Base-by-base conservation (phyloP, 2,113 vertebrate species). In the Entomyzon cyanotis region DNA sequence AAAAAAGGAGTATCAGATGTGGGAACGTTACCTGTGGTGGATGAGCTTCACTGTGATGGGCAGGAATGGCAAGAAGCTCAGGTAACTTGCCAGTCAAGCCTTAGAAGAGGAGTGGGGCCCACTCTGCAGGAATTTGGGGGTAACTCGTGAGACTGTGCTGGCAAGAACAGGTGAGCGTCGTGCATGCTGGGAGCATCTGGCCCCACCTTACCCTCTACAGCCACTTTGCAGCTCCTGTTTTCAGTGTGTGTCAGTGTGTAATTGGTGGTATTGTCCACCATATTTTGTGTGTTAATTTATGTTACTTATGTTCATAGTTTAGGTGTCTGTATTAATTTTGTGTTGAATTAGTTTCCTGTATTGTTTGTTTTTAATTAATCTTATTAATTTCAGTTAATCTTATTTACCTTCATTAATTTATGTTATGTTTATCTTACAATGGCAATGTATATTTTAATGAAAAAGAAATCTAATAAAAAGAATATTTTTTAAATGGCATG, bases 391-490 rank as follows among this genome's bases (percentile, higher is more conserved):
- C 22, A 49, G 12, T 49, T 22, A 23, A 23, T 79, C 37, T 12
- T 89, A 85, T 81, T 95, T 78, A 76, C 84, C 39, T 52, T 91
- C 4, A 9, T 90, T 97, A 78, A 89, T 94, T 91, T 94, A 52
- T 88, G 69, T 90, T 80, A 37, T 15, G 2, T 93, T 94, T 93
- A 90, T 75, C 87, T 95, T 96, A 84, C 47, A 65, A 95, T 96
- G 94, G 65, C 92, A 83, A 56, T 93, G 88, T 95, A 67, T 62
- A 88, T 91, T 91, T 60, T 92, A 58, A 65, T 84, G 60, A 68
- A 67, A 92, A 39, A 37, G 37, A 94, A 69, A 74, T 70, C 18
- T 35, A 97, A 94, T 96, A 98, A 97, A 97, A 96, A 81, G 7
- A 93, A 10, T 84, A 68, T 94, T 95, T 98, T 97, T 95, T 4